phyloP scores from a whole-genome alignment of 2,888 invertebrate species.

The Thysanoteuthis rhombus region DNA sequence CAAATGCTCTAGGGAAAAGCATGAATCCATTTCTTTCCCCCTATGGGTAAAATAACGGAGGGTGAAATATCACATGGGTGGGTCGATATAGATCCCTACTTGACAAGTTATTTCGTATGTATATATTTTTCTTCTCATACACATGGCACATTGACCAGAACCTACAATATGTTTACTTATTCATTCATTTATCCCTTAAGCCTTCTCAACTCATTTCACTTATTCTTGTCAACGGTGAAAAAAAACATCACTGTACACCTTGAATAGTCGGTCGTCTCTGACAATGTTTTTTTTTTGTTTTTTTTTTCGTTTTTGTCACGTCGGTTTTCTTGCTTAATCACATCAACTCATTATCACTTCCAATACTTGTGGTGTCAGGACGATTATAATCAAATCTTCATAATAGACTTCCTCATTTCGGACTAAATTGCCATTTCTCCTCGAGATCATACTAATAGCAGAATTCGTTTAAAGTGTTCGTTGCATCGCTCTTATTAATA shows the following conservation, averaged over 20 bases:
- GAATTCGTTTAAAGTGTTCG: neutral
- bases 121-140: too few relatives aligned
- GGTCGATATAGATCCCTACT: too few relatives aligned
- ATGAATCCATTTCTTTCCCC: too few relatives aligned
- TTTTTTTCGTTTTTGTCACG: neutral
- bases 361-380: neutral
- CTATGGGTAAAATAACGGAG: too few relatives aligned
- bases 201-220: neutral
- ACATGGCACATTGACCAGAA: too few relatives aligned
- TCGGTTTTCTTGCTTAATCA: neutral
- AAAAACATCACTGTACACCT: neutral
- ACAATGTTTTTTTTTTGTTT: too few relatives aligned
- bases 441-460: neutral
- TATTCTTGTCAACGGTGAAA: neutral
- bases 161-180: too few relatives aligned
- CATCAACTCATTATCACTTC: neutral
- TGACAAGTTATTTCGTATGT: too few relatives aligned
- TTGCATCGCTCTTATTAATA: neutral
- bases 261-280: neutral
- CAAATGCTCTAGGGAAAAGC: too few relatives aligned
- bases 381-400: neutral
- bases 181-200: neutral
- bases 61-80: too few relatives aligned
- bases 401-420: neutral
- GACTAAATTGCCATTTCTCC: neutral